Evolutionary conservation across 2,888 invertebrate genomes (phyloP), one percentile per base, ranked within the genome.

Genomic region (Mayetiola destructor): DNA sequence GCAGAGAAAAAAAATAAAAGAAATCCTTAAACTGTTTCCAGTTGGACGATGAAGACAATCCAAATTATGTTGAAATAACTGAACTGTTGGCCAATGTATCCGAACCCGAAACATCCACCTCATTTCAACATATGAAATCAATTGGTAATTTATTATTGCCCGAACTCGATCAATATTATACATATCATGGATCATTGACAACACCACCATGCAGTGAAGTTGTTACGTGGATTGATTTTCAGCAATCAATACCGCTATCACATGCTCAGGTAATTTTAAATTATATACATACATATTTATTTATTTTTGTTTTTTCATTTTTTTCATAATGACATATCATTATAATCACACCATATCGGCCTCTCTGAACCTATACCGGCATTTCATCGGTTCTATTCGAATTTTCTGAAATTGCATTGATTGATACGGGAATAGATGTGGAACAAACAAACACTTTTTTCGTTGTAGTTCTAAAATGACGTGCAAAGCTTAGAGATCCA

Each of bases 161-260:
- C 52, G 75, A 80, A 64, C 69, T 79, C 59, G 68, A 77, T 36
- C 71, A 80, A 37, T 92, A 88, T 72, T 91, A 84, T 75, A 89
- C 88, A 1, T 92, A 92, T 68, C 76, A 78, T 48, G 92, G 92
- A 0, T 90, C 90, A 0, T 69, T 91, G 61, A 91, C 91, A 3
- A 2, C 32, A 32, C 90, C 90, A 2, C 91, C 91, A 0, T 87
- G 86, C 63, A 79, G 79, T 21, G 91, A 92, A 74, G 82, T 86
- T 55, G 91, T 91, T 39, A 82, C 81, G 39, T 92, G 90, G 90
- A 80, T 91, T 59, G 87, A 91, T 64, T 88, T 87, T 65, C 80
- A 80, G 63, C 76, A 83, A 59, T 82, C 87, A 1, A 80, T 89
- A 6, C 70, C 75, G 60, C 72, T 86, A 58, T 80, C 84, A 0